A percentile compares a stretch with the other conserved stretches of the same genome.
These are phyloP conservation scores for Neopelma chrysocephalum DNA, from an alignment of 2,797 vertebrate species.

Conservation along the genomic window DNA sequence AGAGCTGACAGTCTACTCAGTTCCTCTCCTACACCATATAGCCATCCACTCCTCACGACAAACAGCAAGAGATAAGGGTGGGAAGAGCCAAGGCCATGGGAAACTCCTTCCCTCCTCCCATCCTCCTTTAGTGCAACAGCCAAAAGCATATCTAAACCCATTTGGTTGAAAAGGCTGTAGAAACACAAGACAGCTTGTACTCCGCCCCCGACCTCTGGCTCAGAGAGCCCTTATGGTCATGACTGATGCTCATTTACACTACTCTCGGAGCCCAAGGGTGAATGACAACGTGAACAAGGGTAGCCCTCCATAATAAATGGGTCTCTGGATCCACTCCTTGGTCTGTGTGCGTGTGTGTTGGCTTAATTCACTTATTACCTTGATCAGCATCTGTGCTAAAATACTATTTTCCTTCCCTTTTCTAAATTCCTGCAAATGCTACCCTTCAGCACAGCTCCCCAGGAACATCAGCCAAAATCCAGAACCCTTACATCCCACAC, in stretches of 20 bases:
- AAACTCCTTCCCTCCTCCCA: background rate
- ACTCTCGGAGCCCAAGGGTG: background rate
- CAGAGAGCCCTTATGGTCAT: background rate
- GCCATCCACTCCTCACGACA: background rate
- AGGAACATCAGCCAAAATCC: background rate
- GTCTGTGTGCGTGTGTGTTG: background rate
- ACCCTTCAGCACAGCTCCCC: background rate
- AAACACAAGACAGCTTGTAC: background rate
- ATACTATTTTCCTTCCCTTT: background rate
- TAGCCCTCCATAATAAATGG: background rate
- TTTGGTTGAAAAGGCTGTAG: background rate
- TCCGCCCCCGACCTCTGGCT: fast-evolving
- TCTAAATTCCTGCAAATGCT: background rate
- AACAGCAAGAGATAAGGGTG: background rate
- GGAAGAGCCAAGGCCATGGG: background rate
- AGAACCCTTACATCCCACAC: background rate
- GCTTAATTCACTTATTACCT: background rate
- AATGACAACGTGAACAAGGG: background rate
- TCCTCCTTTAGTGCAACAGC: background rate
- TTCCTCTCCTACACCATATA: background rate
- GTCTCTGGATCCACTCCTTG: background rate
- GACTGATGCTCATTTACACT: background rate
- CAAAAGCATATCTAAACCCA: background rate
- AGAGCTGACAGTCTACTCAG: background rate
- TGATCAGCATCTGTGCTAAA: background rate